Evolutionary conservation across 2,888 invertebrate species (phyloP).

Genomic region (Oasisia sp.): DNA sequence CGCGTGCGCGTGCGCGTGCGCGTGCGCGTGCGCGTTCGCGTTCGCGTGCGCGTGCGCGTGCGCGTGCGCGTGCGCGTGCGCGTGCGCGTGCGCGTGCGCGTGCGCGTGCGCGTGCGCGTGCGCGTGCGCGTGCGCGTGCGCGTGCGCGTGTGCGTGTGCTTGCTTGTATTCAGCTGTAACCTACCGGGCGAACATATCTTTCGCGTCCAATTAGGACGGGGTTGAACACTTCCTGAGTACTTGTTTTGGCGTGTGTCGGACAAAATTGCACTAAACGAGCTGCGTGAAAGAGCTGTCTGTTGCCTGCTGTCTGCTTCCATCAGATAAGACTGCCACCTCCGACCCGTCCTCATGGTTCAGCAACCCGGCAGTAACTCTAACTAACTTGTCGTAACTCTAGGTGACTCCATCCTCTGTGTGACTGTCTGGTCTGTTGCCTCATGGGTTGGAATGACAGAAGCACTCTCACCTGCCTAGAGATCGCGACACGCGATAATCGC

Average conservation of each 20-base stretch:
- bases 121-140: too few relatives aligned
- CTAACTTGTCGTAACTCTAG: slow-evolving; percentile 4
- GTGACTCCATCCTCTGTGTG: background rate
- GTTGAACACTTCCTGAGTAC: background rate
- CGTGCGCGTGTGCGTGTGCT: too few relatives aligned
- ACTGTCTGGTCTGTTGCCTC: background rate
- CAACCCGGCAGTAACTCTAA: background rate
- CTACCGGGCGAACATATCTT: background rate
- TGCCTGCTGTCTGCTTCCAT: background rate
- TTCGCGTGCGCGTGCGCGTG: too few relatives aligned
- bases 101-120: too few relatives aligned
- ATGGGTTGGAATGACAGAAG: background rate
- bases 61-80: too few relatives aligned
- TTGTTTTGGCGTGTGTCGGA: background rate
- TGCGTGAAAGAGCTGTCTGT: background rate
- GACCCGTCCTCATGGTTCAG: background rate
- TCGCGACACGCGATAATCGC: background rate
- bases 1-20: too few relatives aligned
- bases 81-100: too few relatives aligned
- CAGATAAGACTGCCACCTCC: background rate
- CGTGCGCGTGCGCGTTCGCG: too few relatives aligned
- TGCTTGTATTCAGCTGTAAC: background rate
- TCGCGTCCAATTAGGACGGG: background rate
- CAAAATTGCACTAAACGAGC: background rate
- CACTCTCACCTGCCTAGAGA: background rate